These are phyloP conservation scores for Gonatopus flavifemur DNA, from an alignment of 1,140 invertebrate species.

Conservation along the genomic window DNA sequence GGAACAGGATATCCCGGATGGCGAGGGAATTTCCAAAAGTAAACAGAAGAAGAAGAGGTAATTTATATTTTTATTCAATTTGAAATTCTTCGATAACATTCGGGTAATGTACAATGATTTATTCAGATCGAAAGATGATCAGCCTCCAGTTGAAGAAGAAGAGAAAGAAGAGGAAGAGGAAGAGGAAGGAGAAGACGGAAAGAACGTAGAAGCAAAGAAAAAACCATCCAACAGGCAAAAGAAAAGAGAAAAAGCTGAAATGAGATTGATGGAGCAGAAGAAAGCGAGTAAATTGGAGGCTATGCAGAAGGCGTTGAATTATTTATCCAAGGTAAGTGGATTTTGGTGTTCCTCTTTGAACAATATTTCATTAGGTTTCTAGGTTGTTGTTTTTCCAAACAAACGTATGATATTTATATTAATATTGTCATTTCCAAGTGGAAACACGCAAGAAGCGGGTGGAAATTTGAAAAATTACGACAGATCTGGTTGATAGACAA, in stretches of 20 bases:
- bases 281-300: conserved; percentile 27
- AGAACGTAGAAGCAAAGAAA: conserved; percentile 11
- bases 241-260: conserved; percentile 38
- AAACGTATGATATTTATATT: conserved; percentile 4
- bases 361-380: background rate
- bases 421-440: conserved; percentile 55
- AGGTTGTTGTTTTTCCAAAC: background rate
- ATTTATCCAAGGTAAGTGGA: conserved; percentile 42
- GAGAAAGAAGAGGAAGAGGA: conserved; percentile 5
- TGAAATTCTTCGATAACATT: too few species aligned
- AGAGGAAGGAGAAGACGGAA: conserved; percentile 11
- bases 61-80: background rate
- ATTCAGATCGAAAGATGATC: background rate
- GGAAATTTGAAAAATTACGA: conserved; percentile 77
- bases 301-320: conserved; percentile 40
- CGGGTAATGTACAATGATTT: too few species aligned
- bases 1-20: too few species aligned
- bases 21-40: background rate
- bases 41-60: conserved; percentile 1
- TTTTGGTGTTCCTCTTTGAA: background rate
- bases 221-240: conserved; percentile 37
- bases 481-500: conserved; percentile 75
- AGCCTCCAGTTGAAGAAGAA: background rate
- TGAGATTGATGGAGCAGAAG: conserved; percentile 20
- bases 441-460: conserved; percentile 68